These are phyloP conservation scores for Crotalus horridus DNA, from an alignment of 2,113 vertebrate species.

Conservation along the genomic window DNA sequence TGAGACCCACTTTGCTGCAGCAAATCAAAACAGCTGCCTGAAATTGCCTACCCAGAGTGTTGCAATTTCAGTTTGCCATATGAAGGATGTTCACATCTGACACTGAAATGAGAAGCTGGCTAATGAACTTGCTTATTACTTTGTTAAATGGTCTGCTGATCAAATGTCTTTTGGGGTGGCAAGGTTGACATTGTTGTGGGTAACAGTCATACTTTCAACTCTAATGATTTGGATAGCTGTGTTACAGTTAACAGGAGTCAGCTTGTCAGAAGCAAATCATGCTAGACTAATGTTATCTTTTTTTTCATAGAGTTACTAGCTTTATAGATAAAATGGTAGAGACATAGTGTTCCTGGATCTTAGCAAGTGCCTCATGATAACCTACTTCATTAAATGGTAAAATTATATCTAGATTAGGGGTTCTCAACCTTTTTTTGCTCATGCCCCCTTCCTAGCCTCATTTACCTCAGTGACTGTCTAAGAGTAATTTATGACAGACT, in stretches of 20 bases:
- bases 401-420: background rate
- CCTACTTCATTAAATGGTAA: background rate
- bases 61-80: background rate
- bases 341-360: background rate
- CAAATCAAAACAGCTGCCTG: background rate
- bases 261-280: background rate
- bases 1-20: background rate
- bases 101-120: background rate
- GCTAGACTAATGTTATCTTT: background rate
- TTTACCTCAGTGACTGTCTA: background rate
- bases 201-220: background rate
- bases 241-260: background rate
- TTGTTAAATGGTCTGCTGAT: background rate
- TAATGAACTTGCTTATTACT: background rate
- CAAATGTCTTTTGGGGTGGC: background rate
- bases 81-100: background rate
- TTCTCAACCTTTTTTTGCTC: background rate
- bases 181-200: background rate
- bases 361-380: background rate
- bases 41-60: background rate
- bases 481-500: background rate
- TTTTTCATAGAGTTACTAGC: background rate
- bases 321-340: background rate
- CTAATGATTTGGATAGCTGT: background rate
- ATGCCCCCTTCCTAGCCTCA: background rate